A percentile compares a stretch with the other conserved stretches of the same genome.
phyloP scores from a whole-genome alignment of 2,888 invertebrate species.

The Trisateles emortualis region DNA sequence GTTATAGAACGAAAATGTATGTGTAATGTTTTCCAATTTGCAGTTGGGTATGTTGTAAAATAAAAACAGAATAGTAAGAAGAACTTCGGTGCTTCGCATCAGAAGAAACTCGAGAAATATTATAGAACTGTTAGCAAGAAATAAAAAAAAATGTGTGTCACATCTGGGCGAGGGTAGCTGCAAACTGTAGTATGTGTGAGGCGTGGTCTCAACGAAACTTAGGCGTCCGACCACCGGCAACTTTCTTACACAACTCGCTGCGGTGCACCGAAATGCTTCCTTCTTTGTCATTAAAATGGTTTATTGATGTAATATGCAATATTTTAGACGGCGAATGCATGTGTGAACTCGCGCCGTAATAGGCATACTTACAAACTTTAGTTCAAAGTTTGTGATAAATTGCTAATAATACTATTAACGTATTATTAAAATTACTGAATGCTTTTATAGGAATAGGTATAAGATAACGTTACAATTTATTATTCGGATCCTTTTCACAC shows the following conservation, averaged over 20 bases:
- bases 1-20: slow-evolving; percentile 19
- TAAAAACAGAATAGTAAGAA: not conserved
- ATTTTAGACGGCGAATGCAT: slow-evolving; percentile 52
- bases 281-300: slow-evolving; percentile 65
- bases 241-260: slow-evolving; percentile 59
- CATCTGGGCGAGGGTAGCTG: slow-evolving; percentile 56
- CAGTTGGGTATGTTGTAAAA: not conserved
- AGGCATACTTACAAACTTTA: slow-evolving; percentile 46
- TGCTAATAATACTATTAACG: slow-evolving; percentile 28
- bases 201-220: slow-evolving; percentile 68
- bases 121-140: slow-evolving; percentile 33
- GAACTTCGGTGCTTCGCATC: slow-evolving; percentile 25
- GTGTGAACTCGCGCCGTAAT: slow-evolving; percentile 37
- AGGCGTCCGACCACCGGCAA: slow-evolving; percentile 58
- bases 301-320: slow-evolving; percentile 64
- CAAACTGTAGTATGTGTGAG: slow-evolving; percentile 60
- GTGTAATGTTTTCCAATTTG: not conserved
- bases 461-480: too few relatives aligned
- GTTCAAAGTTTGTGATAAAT: slow-evolving; percentile 39
- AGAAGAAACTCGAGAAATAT: slow-evolving; percentile 28
- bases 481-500: too few relatives aligned
- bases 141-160: slow-evolving; percentile 44
- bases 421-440: not conserved
- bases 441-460: not conserved
- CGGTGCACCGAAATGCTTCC: slow-evolving; percentile 54